phyloP scores from a whole-genome alignment of 2,888 invertebrate genomes.

The Anagyrus pseudococci region DNA sequence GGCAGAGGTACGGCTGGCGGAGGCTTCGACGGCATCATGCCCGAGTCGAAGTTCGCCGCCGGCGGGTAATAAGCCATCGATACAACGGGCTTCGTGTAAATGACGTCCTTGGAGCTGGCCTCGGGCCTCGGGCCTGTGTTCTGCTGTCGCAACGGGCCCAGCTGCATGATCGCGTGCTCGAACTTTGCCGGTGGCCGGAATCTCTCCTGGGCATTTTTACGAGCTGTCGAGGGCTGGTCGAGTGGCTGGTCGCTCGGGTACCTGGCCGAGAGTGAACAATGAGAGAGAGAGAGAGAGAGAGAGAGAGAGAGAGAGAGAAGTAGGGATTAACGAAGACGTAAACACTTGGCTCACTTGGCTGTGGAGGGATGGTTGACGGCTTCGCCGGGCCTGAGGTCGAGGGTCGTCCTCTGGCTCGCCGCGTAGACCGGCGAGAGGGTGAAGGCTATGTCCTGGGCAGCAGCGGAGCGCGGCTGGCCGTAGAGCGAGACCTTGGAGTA shows the following conservation, averaged over 20 bases:
- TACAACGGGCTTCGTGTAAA: conserved; percentile 41
- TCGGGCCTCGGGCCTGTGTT: background rate
- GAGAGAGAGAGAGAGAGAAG: background rate
- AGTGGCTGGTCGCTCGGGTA: conserved; percentile 51
- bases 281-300: background rate
- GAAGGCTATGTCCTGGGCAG: conserved; percentile 46
- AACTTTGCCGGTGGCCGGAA: conserved; percentile 54
- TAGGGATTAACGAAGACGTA: background rate
- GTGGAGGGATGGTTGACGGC: conserved; percentile 48
- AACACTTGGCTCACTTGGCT: conserved; percentile 41
- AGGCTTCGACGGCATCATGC: conserved; percentile 25
- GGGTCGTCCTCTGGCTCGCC: conserved; percentile 36
- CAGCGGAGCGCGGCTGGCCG: conserved; percentile 27
- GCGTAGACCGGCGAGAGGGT: conserved; percentile 52
- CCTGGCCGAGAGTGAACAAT: conserved; percentile 34
- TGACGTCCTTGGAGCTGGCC: conserved; percentile 19
- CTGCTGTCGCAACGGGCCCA: conserved; percentile 34
- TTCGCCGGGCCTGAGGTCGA: conserved; percentile 51
- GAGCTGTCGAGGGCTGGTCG: conserved; percentile 39
- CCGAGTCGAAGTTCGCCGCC: conserved; percentile 27
- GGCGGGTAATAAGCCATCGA: conserved; percentile 37
- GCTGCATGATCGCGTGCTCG: conserved; percentile 41
- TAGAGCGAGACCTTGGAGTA: conserved; percentile 23
- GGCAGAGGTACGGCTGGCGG: conserved; percentile 17
- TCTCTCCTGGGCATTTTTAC: conserved; percentile 49